Conservation (phyloP, 2,797 vertebrate species). For the Melanotaenia boesemani region DNA sequence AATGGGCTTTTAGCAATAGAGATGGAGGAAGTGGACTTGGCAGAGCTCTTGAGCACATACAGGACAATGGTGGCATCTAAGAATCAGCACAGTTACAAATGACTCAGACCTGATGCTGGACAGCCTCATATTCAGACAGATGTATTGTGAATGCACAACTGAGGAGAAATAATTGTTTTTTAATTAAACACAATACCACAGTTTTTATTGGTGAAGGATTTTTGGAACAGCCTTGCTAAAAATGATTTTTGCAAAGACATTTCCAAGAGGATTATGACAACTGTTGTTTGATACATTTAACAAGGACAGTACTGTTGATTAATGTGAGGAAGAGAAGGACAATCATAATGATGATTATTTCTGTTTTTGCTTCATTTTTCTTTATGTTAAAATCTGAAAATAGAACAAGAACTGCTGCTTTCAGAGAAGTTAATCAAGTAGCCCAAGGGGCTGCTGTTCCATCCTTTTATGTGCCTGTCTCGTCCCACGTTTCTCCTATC, state of each 20-base stretch:
- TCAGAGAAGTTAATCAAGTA: slow-evolving; percentile 65
- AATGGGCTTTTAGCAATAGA: slow-evolving; percentile 81
- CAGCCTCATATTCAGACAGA: slow-evolving; percentile 9
- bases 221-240: slow-evolving; percentile 2
- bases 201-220: slow-evolving; percentile 25
- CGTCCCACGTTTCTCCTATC: slow-evolving; percentile 48
- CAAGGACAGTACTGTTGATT: slow-evolving; percentile 22
- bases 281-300: slow-evolving; percentile 28
- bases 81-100: slow-evolving; percentile 41
- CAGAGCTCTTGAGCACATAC: slow-evolving; percentile 46
- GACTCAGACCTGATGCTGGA: slow-evolving; percentile 31
- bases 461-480: slow-evolving; percentile 66
- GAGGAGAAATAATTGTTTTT: slow-evolving; percentile 15
- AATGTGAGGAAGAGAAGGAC: slow-evolving; percentile 40
- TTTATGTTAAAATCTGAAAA: slow-evolving; percentile 52
- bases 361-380: slow-evolving; percentile 38
- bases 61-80: slow-evolving; percentile 49
- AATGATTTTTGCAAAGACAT: slow-evolving; percentile 24
- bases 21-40: slow-evolving; percentile 78
- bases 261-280: slow-evolving; percentile 27
- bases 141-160: background rate
- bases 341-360: slow-evolving; percentile 49
- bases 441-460: slow-evolving; percentile 51
- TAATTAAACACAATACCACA: slow-evolving; percentile 11
- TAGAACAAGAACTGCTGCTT: slow-evolving; percentile 53